A percentile compares a stretch with the other conserved stretches of the same genome.
phyloP scores from a whole-genome alignment of 1,140 invertebrate species.

The Drosophila triauraria region DNA sequence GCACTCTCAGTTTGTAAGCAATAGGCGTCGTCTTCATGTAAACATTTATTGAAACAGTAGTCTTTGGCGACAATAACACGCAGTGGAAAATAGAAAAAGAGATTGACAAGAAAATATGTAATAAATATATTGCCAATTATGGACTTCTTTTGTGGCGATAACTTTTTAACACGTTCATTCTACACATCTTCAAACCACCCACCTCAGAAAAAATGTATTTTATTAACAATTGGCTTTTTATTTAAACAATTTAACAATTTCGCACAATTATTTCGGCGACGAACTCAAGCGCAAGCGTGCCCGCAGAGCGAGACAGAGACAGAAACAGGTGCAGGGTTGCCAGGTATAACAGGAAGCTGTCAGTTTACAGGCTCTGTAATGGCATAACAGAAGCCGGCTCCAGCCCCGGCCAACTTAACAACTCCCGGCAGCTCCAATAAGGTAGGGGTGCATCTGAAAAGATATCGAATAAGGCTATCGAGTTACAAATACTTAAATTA shows the following conservation, averaged over 20 bases:
- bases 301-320: not conserved
- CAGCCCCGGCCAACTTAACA: constrained; percentile 71
- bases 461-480: not conserved
- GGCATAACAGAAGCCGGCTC: constrained; percentile 80
- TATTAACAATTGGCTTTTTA: constrained; percentile 2
- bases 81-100: not conserved
- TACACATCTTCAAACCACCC: not conserved
- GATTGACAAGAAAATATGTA: too few species aligned
- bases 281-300: constrained; percentile 1
- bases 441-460: constrained; percentile 65
- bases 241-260: not conserved
- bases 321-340: not conserved
- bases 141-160: too few species aligned
- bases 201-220: not conserved
- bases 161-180: too few species aligned
- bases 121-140: not conserved
- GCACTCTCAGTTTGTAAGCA: constrained; percentile 13
- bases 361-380: constrained; percentile 56
- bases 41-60: not conserved
- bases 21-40: not conserved
- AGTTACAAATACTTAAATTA: not conserved
- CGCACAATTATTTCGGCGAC: not conserved
- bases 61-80: too few species aligned
- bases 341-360: constrained; percentile 1
- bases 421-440: constrained; percentile 55